Evolutionary conservation across 2,888 invertebrate genomes (phyloP), one percentile per base, ranked within the genome.

Genomic region (Biston betularia): DNA sequence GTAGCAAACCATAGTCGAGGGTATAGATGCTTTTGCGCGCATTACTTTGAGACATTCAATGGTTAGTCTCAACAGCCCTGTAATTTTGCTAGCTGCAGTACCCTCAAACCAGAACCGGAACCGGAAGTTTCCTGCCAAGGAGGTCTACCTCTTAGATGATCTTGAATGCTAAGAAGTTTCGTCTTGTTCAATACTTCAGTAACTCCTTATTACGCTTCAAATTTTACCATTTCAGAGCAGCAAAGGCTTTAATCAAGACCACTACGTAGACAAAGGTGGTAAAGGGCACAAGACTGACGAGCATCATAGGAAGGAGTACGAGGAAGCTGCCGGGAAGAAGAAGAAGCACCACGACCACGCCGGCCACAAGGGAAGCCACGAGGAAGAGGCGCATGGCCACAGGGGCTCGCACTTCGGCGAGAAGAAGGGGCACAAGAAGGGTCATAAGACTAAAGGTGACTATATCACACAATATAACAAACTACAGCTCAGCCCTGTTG

Each of bases 371-470:
- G 96, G 95, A 0, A 94, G 94, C 57, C 95, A 96, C 70, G 95
- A 96, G 71, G 96, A 96, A 76, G 93, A 95, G 60, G 96, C 95
- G 6, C 95, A 96, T 71, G 96, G 96, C 0, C 95, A 95, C 59
- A 95, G 96, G 74, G 95, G 95, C 0, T 95, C 95, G 0, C 95
- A 96, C 81, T 96, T 96, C 70, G 96, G 95, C 0, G 96, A 96
- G 84, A 96, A 96, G 80, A 96, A 96, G 72, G 96, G 96, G 0
- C 96, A 97, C 82, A 96, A 96, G 81, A 96, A 96, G 77, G 97
- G 97, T 6, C 96, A 96, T 80, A 96, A 96, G 83, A 96, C 96
- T 1, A 96, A 96, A 85, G 97, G 94, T 93, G 62, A 74, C 79
- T 44, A 4, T 14, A 14, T 15, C 8, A 35, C n/a, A 12, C n/a